Conservation (phyloP, 2,797 vertebrate species). For the Takifugu rubripes region DNA sequence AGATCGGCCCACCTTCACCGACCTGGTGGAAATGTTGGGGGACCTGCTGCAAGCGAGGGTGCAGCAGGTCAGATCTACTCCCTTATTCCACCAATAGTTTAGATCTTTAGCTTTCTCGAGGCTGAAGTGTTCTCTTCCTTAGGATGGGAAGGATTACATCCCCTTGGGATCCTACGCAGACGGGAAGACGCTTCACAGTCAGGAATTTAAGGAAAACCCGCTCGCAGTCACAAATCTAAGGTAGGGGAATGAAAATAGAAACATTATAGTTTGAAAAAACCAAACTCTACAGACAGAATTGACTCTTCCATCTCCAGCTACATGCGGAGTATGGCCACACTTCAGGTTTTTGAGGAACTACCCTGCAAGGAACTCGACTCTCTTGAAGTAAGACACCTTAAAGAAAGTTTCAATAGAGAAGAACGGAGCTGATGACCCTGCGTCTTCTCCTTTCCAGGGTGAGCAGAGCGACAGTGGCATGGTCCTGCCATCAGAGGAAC, state of each 20-base stretch:
- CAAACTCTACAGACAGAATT: constrained; percentile 6
- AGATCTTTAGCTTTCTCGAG: no score
- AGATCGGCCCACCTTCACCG: constrained; percentile 83
- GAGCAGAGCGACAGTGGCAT: constrained; percentile 82
- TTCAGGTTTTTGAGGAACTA: constrained; percentile 86
- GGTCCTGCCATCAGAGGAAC: constrained; percentile 83
- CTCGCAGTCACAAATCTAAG: constrained; percentile 71
- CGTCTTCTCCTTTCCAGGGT: constrained; percentile 66
- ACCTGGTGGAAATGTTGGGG: constrained; percentile 86
- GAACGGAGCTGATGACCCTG: no score
- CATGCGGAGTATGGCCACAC: constrained; percentile 73
- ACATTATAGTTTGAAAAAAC: constrained; percentile 1
- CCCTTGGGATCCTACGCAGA: constrained; percentile 77
- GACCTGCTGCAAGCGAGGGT: constrained; percentile 87
- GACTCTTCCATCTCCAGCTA: constrained; percentile 69
- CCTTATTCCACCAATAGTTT: no score
- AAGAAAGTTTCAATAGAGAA: neutral
- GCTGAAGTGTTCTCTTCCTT: constrained; percentile 4
- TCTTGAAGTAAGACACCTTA: constrained; percentile 67
- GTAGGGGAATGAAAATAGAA: constrained; percentile 32
- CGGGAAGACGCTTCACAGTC: constrained; percentile 35
- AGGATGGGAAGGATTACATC: constrained; percentile 94
- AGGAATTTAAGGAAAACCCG: constrained; percentile 41
- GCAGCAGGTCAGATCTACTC: constrained; percentile 77
- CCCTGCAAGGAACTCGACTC: constrained; percentile 61